Percentiles rank a stretch among this genome's conserved stretches.
Conservation (phyloP, 2,888 invertebrate species). For the Theretra japonica region DNA sequence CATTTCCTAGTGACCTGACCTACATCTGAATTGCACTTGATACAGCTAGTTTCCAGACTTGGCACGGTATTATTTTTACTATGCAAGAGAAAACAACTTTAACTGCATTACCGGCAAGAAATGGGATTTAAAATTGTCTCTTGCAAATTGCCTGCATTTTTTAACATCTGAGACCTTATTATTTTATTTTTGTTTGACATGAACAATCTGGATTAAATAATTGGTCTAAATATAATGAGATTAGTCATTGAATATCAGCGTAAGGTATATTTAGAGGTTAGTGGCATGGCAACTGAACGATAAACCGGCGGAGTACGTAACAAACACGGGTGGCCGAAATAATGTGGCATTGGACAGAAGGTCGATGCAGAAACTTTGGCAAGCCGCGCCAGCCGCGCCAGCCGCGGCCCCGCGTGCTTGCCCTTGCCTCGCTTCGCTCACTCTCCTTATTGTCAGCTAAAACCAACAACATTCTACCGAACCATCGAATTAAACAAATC, state of each 20-base stretch:
- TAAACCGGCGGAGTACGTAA: slow-evolving; percentile 45
- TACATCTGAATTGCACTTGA: slow-evolving; percentile 73
- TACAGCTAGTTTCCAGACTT: slow-evolving; percentile 21
- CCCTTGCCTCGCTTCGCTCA: slow-evolving; percentile 42
- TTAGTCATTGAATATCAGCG: slow-evolving; percentile 30
- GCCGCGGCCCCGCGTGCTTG: slow-evolving; percentile 63
- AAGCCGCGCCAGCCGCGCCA: slow-evolving; percentile 82
- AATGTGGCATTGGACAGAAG: slow-evolving; percentile 78
- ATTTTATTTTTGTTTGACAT: not conserved
- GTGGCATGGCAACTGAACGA: slow-evolving; percentile 52
- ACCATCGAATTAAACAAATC: too few relatives aligned
- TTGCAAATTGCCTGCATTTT: not conserved
- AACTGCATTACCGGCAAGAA: not conserved
- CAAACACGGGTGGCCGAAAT: slow-evolving; percentile 65
- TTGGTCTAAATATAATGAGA: not conserved
- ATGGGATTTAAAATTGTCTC: not conserved
- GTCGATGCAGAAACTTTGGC: slow-evolving; percentile 86
- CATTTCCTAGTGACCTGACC: slow-evolving; percentile 70
- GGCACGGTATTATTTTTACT: slow-evolving; percentile 9
- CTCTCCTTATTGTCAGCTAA: slow-evolving; percentile 28
- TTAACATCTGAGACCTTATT: not conserved
- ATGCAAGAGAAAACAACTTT: not conserved
- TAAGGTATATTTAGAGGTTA: slow-evolving; percentile 37
- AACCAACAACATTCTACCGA: slow-evolving; percentile 15
- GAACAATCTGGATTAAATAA: not conserved